Percentiles rank a stretch among this genome's conserved stretches.
Conservation (phyloP, 2,797 vertebrate species). For the Melanotaenia nigrans region DNA sequence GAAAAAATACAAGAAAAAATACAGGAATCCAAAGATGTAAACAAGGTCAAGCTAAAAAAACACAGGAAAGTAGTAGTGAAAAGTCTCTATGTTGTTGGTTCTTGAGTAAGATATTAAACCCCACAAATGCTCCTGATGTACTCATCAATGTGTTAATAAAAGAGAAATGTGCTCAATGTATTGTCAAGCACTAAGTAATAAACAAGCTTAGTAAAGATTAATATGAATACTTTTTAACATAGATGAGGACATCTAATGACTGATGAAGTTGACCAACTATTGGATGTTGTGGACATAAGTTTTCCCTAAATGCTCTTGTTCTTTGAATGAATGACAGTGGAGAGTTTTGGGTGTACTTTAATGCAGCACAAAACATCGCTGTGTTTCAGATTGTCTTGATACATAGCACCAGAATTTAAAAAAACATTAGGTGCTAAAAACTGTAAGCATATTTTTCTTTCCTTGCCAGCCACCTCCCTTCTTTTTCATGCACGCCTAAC, state of each 20-base stretch:
- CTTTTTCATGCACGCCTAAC: conserved; percentile 85
- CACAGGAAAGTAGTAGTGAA: not conserved
- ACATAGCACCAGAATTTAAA: not conserved
- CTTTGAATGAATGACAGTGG: not conserved
- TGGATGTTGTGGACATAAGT: not conserved
- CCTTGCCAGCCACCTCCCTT: conserved; percentile 58
- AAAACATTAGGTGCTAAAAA: not conserved
- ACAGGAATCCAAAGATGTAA: not conserved
- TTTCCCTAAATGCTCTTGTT: not conserved
- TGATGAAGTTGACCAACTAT: not conserved
- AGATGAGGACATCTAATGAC: not conserved
- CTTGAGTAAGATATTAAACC: not conserved
- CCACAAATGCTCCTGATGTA: not conserved
- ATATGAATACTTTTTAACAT: not conserved
- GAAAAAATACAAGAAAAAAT: too few relatives aligned
- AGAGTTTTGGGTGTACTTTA: not conserved
- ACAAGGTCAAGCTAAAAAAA: not conserved
- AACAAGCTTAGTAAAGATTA: not conserved
- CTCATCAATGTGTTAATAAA: not conserved
- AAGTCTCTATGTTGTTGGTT: not conserved
- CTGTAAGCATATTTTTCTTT: not conserved
- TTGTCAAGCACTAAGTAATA: not conserved
- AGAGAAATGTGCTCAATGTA: not conserved
- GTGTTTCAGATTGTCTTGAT: not conserved
- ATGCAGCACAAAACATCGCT: not conserved